Percentiles rank a stretch among this genome's conserved stretches.
Evolutionary conservation across 2,113 vertebrate species (phyloP).

Genomic region (Silurus asotus): DNA sequence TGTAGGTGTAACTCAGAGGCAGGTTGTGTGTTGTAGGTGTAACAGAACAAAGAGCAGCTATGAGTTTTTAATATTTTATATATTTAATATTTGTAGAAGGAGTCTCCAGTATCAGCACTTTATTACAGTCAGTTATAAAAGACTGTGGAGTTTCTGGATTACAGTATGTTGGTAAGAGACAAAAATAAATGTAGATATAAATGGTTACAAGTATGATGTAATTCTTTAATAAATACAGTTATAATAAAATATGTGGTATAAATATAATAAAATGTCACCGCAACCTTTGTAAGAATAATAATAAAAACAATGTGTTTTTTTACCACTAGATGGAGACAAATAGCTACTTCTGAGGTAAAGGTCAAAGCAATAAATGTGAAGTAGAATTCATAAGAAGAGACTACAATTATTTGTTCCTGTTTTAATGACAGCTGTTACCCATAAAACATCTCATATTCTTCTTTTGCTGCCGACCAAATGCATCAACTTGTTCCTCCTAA

Average conservation of each 20-base stretch:
- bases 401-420: not conserved
- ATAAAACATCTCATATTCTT: too few relatives aligned
- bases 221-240: not conserved
- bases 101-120: not conserved
- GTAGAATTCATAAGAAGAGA: not conserved
- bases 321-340: conserved; percentile 2
- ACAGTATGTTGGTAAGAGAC: too few relatives aligned
- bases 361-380: not conserved
- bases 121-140: not conserved
- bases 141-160: too few relatives aligned
- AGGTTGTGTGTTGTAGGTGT: too few relatives aligned
- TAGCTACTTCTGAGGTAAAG: not conserved
- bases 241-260: not conserved
- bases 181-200: too few relatives aligned
- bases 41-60: not conserved
- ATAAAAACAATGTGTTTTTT: not conserved
- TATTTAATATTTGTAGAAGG: not conserved
- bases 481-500: too few relatives aligned
- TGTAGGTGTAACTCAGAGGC: too few relatives aligned
- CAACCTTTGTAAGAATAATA: too few relatives aligned
- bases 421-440: not conserved
- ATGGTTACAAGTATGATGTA: not conserved
- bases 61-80: not conserved
- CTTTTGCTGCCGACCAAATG: too few relatives aligned
- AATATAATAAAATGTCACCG: not conserved